Base-by-base conservation (phyloP, 2,888 invertebrate species). In the Dasysyrphus albostriatus region DNA sequence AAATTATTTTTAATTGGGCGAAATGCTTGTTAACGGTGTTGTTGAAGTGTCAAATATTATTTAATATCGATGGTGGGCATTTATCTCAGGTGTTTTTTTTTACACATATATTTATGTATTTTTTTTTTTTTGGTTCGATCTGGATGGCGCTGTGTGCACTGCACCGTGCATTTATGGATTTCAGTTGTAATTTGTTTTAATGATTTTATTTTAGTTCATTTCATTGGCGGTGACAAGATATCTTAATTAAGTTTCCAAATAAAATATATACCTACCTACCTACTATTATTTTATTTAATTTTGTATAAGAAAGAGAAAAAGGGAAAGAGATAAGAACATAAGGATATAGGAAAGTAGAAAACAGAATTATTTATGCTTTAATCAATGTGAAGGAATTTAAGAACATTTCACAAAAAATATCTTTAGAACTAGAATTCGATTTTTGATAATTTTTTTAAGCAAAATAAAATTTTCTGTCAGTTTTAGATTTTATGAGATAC, bases 41-140 rank as follows among this genome's bases (percentile, higher is more conserved):
- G 87, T 87, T 87, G 87, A 87, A 85, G 87, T 87, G 87, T 87
- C 87, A 87, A 87, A 87, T 87, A 87, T 87, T 87, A 87, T 87
- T 87, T 87, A 87, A 87, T 83, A 87, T 87, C 87, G 78, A 83
- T 87, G 87, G 83, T 83, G 87, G 87, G 65, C 75, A 87, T 87
- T 87, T 87, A 87, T 87, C 78, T 87, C 75, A 37, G 83, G 61
- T 74, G 29, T 69, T 39, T 70, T 32, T 14, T 19, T n/a, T 10
- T 49, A 49, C 0, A 4, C 8, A 39, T 61, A n/a, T 49, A 37
- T 37, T 7, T 19, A 6, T 32, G 8, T 10, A 24, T 59, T 16
- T 42, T 70, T 51, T 44, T 51, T 44, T 59, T 51, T 19, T 58
- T 69, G 67, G 34, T 19, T 19, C 42, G 4, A 32, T 32, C 24